Conservation (phyloP, 2,797 vertebrate species). For the Gallirallus australis region DNA sequence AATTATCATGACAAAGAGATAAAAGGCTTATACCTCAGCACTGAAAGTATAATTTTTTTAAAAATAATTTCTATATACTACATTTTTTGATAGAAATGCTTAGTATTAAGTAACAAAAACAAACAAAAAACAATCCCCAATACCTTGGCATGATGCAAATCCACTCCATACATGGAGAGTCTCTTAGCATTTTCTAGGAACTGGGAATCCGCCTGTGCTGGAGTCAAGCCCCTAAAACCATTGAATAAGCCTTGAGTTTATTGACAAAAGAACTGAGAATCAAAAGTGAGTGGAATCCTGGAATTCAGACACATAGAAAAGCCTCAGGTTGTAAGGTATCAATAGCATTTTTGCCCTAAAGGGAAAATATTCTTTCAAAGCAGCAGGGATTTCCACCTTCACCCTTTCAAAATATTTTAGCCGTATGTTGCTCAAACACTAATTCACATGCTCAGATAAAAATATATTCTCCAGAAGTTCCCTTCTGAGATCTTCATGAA, state of each 20-base stretch:
- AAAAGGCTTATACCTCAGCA: not conserved
- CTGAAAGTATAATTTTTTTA: not conserved
- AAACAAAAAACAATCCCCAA: not conserved
- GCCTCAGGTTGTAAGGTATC: not conserved
- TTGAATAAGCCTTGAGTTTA: conserved; percentile 47
- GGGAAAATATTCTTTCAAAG: not conserved
- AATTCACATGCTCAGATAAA: not conserved
- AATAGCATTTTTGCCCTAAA: not conserved
- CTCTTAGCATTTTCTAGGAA: conserved; percentile 99
- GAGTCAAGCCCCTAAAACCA: conserved; percentile 91
- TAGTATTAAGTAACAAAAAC: not conserved
- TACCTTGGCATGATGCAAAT: conserved; percentile 98
- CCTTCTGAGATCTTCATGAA: not conserved
- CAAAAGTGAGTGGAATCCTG: not conserved
- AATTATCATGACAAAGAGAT: not conserved
- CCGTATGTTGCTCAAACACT: not conserved
- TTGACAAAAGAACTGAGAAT: not conserved
- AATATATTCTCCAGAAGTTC: not conserved
- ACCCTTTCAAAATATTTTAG: not conserved
- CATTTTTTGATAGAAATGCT: too few species aligned
- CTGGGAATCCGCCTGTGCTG: conserved; percentile 92
- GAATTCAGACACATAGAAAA: not conserved
- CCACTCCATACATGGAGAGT: conserved; percentile 98
- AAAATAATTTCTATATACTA: not conserved
- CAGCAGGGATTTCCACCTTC: not conserved